Base-by-base conservation (phyloP, 2,888 invertebrate genomes). In the Elysia crispata region DNA sequence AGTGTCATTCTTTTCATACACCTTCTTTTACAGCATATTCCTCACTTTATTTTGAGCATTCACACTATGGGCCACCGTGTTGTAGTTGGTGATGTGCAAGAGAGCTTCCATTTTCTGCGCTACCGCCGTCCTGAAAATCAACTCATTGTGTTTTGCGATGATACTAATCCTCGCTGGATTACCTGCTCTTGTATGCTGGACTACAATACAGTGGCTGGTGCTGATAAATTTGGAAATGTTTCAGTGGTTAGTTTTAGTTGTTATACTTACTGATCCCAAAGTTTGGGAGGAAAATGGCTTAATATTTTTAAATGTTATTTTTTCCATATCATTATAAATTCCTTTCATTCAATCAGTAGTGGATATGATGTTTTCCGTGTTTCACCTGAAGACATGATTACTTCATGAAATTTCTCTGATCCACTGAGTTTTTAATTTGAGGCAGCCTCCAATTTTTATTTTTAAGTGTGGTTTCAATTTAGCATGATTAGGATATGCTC, bases 171-270 rank as follows among this genome's bases (percentile, higher is more conserved):
- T 0, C 94, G 97, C 85, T 99, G 98, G 97, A 95, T 98, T 54
- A 98, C 98, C 0, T 96, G 96, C 73, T 96, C 96, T 1, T 96
- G 96, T 83, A 94, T 98, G 76, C 93, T 99, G 73, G 99, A 99
- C 93, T 99, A 98, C 89, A 97, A 98, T 90, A 98, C 98, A 0
- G 95, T 98, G 23, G 98, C 98, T 0, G 95, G 97, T 81, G 97
- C 98, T 11, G 99, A 99, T 92, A 99, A 99, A 93, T 99, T 99
- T 93, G 99, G 99, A 50, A 99, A 98, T 91, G 94, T 99, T 85
- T 95, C 96, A 80, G 95, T 99, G 79, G 96, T 98, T 89, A 93
- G 94, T 93, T 70, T 75, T 60, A 25, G 31, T 54, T 76, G 33
- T 28, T 18, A 73, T 49, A 25, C 23, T 11, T 41, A 6, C 41